phyloP scores from a whole-genome alignment of 2,113 vertebrate genomes.

The Hydropotes inermis region DNA sequence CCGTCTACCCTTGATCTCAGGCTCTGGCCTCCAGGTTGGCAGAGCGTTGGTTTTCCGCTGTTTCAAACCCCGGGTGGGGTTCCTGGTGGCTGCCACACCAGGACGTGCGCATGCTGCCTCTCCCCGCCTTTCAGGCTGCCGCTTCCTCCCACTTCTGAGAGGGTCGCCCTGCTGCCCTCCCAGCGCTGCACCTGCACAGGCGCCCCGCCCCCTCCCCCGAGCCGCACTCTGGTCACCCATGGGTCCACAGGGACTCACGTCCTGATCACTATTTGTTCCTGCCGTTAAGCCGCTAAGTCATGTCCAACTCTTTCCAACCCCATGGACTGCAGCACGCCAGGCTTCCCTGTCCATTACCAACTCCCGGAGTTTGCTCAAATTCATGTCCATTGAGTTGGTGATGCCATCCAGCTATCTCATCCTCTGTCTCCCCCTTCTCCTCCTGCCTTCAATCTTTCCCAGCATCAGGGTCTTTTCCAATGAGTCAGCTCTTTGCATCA shows the following conservation, averaged over 20 bases:
- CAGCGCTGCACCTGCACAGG: not conserved
- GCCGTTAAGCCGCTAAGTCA: not conserved
- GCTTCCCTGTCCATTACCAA: not conserved
- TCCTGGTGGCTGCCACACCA: not conserved
- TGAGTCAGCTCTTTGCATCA: not conserved
- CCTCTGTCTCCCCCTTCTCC: not conserved
- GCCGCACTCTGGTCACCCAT: accelerated
- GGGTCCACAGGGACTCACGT: too few relatives aligned
- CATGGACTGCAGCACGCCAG: not conserved
- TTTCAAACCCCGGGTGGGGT: accelerated
- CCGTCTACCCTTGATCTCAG: too few relatives aligned
- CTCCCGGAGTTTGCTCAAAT: not conserved
- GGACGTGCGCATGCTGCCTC: too few relatives aligned
- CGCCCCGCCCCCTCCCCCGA: accelerated
- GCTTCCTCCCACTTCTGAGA: not conserved
- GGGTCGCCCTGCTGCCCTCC: not conserved
- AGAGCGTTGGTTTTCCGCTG: not conserved
- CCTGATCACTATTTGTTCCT: not conserved
- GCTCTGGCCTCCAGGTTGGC: too few relatives aligned
- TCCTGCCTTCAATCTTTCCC: not conserved
- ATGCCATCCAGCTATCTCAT: not conserved
- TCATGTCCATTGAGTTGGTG: not conserved
- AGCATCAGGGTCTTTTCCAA: not conserved
- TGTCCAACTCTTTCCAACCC: not conserved
- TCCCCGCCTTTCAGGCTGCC: too few relatives aligned